Base-by-base conservation (phyloP, 2,888 invertebrate genomes). In the Muscina levida region DNA sequence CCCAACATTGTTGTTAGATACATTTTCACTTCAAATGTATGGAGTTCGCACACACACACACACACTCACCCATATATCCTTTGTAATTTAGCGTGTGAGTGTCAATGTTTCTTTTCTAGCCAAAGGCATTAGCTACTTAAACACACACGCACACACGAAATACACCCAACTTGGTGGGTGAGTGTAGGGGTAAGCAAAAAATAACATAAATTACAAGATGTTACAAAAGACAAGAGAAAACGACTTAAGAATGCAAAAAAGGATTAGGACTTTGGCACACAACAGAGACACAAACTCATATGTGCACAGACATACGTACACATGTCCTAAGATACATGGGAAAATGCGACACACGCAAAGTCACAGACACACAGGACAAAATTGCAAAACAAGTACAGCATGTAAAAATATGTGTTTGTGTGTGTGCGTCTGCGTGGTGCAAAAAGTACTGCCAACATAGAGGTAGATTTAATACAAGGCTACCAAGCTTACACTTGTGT, bases 71-170 rank as follows among this genome's bases (percentile, higher is more conserved):
- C n/a, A 51, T 51, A 51, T 51, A 19, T 19, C 51, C 19, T 51
- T 19, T 31, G 31, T 31, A 51, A 19, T 11, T 51, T 51, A 19
- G 6, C 8, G 10, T 17, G 39, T 3, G 10, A 8, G 19, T 59
- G 37, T 37, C 2, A 13, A 11, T 19, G 24, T 56, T 66, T 24
- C 24, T 8, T 68, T 71, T 71, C 31, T 53, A 37, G 74, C 74
- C 62, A 68, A 74, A 53, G 72, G 74, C 74, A 81, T 62, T 75
- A 74, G 81, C 81, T 77, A 81, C 81, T 81, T 81, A 81, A 74
- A 74, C 74, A 81, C 74, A 81, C 42, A 72, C 22, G 48, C 68
- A 76, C 57, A 72, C 46, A 42, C 2, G n/a, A 62, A 1, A 56
- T 22, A 17, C 37, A 62, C 59, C 67, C 10, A 11, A 66, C 46